These are phyloP conservation scores for Lacerta agilis DNA, from an alignment of 2,797 vertebrate species.

Conservation along the genomic window DNA sequence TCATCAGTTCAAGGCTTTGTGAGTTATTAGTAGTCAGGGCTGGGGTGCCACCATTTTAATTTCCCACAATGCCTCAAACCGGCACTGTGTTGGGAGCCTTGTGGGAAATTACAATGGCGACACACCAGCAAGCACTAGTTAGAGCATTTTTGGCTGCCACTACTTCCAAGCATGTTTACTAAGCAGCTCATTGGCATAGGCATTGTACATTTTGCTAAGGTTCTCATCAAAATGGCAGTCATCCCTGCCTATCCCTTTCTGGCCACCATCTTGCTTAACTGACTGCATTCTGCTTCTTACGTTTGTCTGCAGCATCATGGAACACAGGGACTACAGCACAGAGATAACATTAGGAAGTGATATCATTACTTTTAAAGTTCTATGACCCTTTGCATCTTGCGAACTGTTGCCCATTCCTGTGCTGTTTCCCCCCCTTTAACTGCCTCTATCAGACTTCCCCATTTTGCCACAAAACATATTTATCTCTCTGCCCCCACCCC, in stretches of 20 bases:
- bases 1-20: no score
- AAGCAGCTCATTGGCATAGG: no score
- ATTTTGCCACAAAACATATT: neutral
- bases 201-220: neutral
- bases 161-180: no score
- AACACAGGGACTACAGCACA: neutral
- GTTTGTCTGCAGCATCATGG: neutral
- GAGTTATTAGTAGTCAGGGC: no score
- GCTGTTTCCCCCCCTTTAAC: neutral
- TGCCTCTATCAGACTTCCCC: neutral
- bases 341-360: slow-evolving; percentile 1
- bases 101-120: no score
- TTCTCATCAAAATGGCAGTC: neutral
- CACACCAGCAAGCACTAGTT: no score
- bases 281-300: no score
- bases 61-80: no score
- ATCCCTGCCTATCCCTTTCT: neutral
- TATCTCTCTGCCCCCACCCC: neutral
- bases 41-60: no score
- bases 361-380: rapidly evolving
- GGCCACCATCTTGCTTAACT: neutral
- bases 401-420: neutral
- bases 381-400: neutral
- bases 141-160: no score
- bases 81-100: no score